Percentiles rank a stretch among this genome's conserved stretches.
Conservation (phyloP, 2,113 vertebrate species). For the Peromyscus polionotus region DNA sequence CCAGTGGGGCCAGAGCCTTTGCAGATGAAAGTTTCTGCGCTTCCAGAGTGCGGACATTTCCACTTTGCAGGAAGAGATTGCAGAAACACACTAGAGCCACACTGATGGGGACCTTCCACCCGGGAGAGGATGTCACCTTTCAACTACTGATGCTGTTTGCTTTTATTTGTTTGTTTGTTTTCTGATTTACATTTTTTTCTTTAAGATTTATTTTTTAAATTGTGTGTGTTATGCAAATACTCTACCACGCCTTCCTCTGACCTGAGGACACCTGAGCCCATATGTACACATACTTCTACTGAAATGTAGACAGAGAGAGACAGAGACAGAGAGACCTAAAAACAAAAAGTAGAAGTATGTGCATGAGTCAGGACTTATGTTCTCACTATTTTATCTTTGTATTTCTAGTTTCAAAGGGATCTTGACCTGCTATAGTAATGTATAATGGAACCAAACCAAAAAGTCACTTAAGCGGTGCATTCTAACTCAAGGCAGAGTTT, state of each 20-base stretch:
- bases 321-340: background rate
- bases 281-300: background rate
- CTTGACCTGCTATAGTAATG: background rate
- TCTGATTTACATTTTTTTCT: background rate
- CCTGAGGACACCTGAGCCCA: background rate
- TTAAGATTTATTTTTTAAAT: background rate
- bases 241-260: background rate
- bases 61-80: background rate
- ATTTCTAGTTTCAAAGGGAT: background rate
- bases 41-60: background rate
- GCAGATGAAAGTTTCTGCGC: background rate
- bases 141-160: background rate
- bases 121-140: background rate
- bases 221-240: background rate
- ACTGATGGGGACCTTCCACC: background rate
- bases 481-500: background rate
- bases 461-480: background rate
- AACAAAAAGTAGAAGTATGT: background rate
- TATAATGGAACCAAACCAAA: constrained; percentile 26
- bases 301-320: background rate
- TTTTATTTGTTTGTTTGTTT: background rate
- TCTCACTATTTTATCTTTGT: background rate
- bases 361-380: background rate
- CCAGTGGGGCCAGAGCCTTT: fast-evolving
- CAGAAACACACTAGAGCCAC: background rate